Percentiles rank a stretch among this genome's conserved stretches.
These are phyloP conservation scores for Urocynchramus pylzowi DNA, from an alignment of 2,113 vertebrate species.

Conservation along the genomic window DNA sequence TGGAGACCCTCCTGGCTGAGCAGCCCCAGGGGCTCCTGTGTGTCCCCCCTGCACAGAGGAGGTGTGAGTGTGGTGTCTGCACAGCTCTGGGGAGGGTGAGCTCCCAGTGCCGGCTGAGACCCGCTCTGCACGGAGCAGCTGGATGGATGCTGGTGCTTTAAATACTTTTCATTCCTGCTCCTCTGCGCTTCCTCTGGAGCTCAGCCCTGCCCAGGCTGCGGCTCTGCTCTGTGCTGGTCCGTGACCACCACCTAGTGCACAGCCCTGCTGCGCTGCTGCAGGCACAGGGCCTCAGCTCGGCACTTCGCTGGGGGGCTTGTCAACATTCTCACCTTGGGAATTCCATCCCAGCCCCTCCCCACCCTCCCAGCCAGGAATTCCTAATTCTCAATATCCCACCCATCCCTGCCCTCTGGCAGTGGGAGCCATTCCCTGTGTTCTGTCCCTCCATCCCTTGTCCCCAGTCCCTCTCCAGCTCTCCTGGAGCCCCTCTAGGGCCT, in stretches of 20 bases:
- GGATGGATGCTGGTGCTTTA: background rate
- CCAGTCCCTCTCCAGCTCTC: background rate
- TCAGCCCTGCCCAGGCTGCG: fast-evolving
- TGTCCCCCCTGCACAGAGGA: background rate
- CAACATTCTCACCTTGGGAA: background rate
- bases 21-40: fast-evolving
- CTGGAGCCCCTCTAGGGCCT: background rate
- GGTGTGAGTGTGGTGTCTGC: fast-evolving
- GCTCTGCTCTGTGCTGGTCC: background rate
- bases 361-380: background rate
- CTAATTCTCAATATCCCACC: background rate
- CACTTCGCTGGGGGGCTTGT: background rate
- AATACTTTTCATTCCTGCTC: fast-evolving
- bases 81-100: fast-evolving
- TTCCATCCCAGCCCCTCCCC: background rate
- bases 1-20: background rate
- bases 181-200: fast-evolving
- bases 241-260: conserved; percentile 20
- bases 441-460: background rate
- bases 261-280: background rate
- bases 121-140: fast-evolving
- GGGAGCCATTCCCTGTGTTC: background rate
- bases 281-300: no score
- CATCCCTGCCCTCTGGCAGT: background rate
- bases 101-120: no score